Conservation (phyloP, 2,888 invertebrate species). For the Saturnia japonica region DNA sequence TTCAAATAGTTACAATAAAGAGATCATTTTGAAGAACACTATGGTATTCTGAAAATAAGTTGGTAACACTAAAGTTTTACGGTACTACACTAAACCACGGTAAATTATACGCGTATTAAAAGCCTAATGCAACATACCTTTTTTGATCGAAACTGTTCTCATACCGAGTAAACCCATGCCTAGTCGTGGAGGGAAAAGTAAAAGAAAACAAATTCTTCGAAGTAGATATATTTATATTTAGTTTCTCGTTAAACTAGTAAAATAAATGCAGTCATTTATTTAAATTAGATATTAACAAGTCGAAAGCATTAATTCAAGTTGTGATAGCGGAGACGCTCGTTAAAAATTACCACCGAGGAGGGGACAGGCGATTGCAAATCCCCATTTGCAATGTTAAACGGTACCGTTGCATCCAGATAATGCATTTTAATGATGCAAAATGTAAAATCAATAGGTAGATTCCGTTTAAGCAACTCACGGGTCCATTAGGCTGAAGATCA, state of each 20-base stretch:
- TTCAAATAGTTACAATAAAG: too few relatives aligned
- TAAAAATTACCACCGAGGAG: conserved; percentile 74
- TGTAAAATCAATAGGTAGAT: conserved; percentile 62
- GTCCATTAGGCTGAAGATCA: conserved; percentile 37
- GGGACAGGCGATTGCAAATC: conserved; percentile 66
- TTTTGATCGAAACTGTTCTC: not conserved
- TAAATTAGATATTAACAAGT: conserved; percentile 18
- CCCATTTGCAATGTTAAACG: conserved; percentile 79
- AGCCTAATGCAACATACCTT: not conserved
- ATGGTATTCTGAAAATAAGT: not conserved
- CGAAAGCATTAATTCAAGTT: conserved; percentile 67
- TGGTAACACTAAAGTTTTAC: not conserved
- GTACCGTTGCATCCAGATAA: conserved; percentile 71
- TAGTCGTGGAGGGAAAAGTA: not conserved
- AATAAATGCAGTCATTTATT: conserved; percentile 8
- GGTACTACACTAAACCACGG: not conserved
- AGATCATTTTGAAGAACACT: too few relatives aligned
- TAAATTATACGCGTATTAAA: not conserved
- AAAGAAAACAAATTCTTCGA: not conserved
- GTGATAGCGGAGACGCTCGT: conserved; percentile 66
- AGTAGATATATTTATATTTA: not conserved
- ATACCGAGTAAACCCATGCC: not conserved
- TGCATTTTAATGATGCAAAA: conserved; percentile 83
- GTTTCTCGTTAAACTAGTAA: not conserved
- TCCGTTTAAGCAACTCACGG: conserved; percentile 32